Percentiles rank a stretch among this genome's conserved stretches.
Evolutionary conservation across 2,888 invertebrate species (phyloP).

Genomic region (Punctoribates punctum): DNA sequence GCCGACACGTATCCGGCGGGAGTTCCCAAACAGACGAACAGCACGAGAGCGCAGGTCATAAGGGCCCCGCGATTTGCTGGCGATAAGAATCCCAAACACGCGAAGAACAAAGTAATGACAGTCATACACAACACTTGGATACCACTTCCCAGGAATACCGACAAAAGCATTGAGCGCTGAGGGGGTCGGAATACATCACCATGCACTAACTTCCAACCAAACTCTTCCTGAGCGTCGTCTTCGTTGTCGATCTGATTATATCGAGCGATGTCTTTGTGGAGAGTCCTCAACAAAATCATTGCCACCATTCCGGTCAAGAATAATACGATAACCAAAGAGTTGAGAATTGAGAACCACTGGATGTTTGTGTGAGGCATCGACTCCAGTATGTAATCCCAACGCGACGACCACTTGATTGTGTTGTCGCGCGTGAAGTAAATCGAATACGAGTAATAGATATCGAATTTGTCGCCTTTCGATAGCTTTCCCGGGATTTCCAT

Average conservation of each 20-base stretch:
- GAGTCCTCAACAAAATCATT: constrained; percentile 92
- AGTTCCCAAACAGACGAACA: constrained; percentile 94
- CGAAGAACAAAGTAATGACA: constrained; percentile 87
- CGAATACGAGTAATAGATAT: constrained; percentile 79
- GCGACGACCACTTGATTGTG: constrained; percentile 91
- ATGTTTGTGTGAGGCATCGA: constrained; percentile 98
- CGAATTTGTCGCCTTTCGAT: constrained; percentile 58
- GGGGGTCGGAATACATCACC: constrained; percentile 65
- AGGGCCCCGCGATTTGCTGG: constrained; percentile 97
- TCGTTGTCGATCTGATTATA: constrained; percentile 77
- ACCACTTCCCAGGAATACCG: constrained; percentile 94
- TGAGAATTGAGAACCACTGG: constrained; percentile 98
- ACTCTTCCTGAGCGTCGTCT: constrained; percentile 76
- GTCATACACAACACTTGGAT: constrained; percentile 95
- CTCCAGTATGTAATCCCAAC: constrained; percentile 98
- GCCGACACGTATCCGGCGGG: constrained; percentile 96
- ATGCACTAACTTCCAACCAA: constrained; percentile 66
- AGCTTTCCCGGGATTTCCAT: constrained; percentile 67
- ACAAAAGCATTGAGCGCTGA: constrained; percentile 89
- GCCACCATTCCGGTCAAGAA: constrained; percentile 99
- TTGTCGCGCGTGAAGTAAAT: constrained; percentile 67
- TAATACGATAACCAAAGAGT: constrained; percentile 81
- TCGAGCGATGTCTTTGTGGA: constrained; percentile 97
- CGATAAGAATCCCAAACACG: constrained; percentile 97
- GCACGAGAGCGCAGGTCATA: constrained; percentile 93